Evolutionary conservation across 2,797 vertebrate genomes (phyloP).

Genomic region (Netta rufina): DNA sequence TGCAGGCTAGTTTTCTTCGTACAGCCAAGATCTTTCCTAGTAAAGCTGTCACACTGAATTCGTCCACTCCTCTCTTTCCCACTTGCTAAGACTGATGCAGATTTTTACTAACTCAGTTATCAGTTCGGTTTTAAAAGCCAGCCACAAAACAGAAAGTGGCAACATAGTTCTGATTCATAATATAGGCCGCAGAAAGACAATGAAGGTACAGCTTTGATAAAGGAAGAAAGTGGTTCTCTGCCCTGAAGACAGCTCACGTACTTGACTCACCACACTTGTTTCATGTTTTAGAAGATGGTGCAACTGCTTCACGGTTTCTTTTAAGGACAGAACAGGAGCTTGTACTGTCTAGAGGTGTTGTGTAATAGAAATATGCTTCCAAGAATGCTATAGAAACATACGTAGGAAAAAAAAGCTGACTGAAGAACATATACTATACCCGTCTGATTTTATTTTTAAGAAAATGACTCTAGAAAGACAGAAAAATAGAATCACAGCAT

Average conservation of each 20-base stretch:
- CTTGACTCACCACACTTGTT: background rate
- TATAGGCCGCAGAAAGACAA: background rate
- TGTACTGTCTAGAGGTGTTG: background rate
- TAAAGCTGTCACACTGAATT: background rate
- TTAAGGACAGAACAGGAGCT: background rate
- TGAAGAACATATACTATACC: background rate
- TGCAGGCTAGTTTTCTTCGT: background rate
- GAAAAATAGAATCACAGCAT: background rate
- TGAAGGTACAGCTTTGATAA: background rate
- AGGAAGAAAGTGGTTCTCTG: background rate
- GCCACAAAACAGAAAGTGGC: constrained; percentile 10
- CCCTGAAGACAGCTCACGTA: background rate
- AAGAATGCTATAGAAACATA: background rate
- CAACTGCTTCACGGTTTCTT: background rate
- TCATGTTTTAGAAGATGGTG: background rate
- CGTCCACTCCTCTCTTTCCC: background rate
- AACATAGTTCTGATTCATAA: background rate
- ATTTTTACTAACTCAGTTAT: constrained; percentile 1
- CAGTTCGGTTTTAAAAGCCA: background rate
- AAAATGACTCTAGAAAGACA: background rate
- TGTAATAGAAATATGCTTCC: background rate
- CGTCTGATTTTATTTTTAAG: background rate
- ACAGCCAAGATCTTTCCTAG: background rate
- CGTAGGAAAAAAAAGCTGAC: background rate
- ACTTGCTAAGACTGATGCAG: background rate